Evolutionary conservation across 2,797 vertebrate species (phyloP).

Genomic region (Lepus townsendii): DNA sequence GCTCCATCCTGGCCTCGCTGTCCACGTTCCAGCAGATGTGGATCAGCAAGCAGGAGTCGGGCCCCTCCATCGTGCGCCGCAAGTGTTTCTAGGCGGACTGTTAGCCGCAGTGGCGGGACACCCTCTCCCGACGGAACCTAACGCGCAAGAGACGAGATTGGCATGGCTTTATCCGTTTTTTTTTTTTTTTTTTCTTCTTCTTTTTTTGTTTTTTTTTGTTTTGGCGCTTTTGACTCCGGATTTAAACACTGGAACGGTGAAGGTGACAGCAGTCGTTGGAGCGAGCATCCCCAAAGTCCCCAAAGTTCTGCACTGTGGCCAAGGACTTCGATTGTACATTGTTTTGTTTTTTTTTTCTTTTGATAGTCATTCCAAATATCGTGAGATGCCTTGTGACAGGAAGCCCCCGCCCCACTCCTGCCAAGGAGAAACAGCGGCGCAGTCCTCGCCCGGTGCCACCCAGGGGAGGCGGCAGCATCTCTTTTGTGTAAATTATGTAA

Average conservation of each 20-base stretch:
- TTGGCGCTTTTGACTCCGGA: slow-evolving; percentile 99
- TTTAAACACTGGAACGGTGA: slow-evolving; percentile 99
- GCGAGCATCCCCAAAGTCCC: slow-evolving; percentile 88
- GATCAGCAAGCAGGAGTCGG: slow-evolving; percentile 99
- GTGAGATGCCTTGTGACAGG: slow-evolving; percentile 91
- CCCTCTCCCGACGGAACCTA: slow-evolving; percentile 89
- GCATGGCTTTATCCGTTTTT: too few relatives aligned
- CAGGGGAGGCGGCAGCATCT: slow-evolving; percentile 91
- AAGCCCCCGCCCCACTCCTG: slow-evolving; percentile 93
- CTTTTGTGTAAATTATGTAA: slow-evolving; percentile 99
- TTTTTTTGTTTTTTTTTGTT: slow-evolving; percentile 91
- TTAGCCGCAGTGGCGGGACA: slow-evolving; percentile 91
- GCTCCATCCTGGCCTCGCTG: slow-evolving; percentile 99
- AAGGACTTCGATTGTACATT: slow-evolving; percentile 96
- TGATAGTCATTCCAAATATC: slow-evolving; percentile 97
- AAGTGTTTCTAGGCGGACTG: slow-evolving; percentile 99
- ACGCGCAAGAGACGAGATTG: too few relatives aligned
- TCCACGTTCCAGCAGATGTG: slow-evolving; percentile 99
- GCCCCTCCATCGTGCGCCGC: slow-evolving; percentile 99
- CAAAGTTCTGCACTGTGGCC: slow-evolving; percentile 95
- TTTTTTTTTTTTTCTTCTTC: slow-evolving; percentile 86
- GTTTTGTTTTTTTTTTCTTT: slow-evolving; percentile 87
- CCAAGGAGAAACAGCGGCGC: slow-evolving; percentile 88
- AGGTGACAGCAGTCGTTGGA: slow-evolving; percentile 93
- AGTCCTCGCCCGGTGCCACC: slow-evolving; percentile 43